These are phyloP conservation scores for Thunnus maccoyii DNA, from an alignment of 2,113 vertebrate species.

Conservation along the genomic window DNA sequence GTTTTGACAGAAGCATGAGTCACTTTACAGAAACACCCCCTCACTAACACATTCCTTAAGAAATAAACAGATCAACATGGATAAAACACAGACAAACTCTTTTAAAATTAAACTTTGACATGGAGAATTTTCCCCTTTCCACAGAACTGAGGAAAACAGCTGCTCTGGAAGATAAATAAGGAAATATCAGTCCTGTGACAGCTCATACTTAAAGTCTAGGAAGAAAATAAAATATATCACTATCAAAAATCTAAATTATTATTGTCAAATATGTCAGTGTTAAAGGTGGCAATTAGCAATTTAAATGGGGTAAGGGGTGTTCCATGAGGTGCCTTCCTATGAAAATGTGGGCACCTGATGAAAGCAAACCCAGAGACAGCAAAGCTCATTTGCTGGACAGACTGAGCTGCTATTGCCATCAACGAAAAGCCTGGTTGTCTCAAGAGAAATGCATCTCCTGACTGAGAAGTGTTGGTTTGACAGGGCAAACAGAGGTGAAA, in stretches of 20 bases:
- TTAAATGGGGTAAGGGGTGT: not conserved
- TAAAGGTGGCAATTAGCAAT: not conserved
- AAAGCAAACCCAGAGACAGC: not conserved
- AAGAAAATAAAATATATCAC: not conserved
- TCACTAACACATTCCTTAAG: slow-evolving; percentile 19
- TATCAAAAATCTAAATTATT: not conserved
- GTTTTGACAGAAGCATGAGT: slow-evolving; percentile 23
- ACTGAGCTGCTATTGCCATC: not conserved
- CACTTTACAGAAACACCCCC: slow-evolving; percentile 16
- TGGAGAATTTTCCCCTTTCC: not conserved
- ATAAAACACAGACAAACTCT: not conserved
- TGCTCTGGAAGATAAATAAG: slow-evolving; percentile 30
- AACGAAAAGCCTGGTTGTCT: not conserved
- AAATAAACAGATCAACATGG: slow-evolving; percentile 29
- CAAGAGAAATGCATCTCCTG: slow-evolving; percentile 8
- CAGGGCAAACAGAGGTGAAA: not conserved
- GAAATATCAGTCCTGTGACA: not conserved
- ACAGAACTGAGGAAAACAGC: slow-evolving; percentile 16
- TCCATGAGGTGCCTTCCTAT: too few species aligned
- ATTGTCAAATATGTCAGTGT: not conserved
- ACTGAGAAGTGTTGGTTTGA: not conserved
- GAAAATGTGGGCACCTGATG: too few species aligned
- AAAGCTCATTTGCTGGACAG: not conserved
- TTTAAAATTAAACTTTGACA: slow-evolving; percentile 41
- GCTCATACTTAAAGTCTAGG: not conserved